Evolutionary conservation across 2,888 invertebrate genomes (phyloP), one percentile per base, ranked within the genome.

Genomic region (Hypsopygia costalis): DNA sequence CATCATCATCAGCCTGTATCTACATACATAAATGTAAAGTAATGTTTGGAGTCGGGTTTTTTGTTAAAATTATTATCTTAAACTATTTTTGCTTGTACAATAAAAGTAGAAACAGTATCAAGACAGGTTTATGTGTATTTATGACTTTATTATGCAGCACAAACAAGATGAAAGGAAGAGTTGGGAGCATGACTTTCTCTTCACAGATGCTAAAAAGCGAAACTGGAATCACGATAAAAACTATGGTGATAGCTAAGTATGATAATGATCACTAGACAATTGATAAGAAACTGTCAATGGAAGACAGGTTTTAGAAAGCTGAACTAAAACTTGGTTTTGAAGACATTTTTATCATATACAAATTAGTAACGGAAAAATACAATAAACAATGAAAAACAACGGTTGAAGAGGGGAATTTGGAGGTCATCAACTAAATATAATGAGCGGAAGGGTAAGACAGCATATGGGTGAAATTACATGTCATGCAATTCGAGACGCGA

Each of bases 191-290:
- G 57, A 83, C 87, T 87, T 87, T 87, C 87, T 80, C 87, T 75
- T 47, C 63, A 57, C 61, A 72, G 65, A 77, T 69, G 80, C 81
- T 86, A 85, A 86, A 87, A 86, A 37, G 87, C 85, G 86, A 87
- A 87, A 87, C 80, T 79, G 80, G 68, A 75, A 76, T 70, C 69
- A 55, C 58, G 63, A 67, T 64, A 61, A 61, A 62, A 59, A 49
- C 61, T 53, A 46, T 56, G 67, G 68, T 69, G 70, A 65, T 68
- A 59, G 62, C 59, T 75, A 66, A 73, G 69, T 55, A 69, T 63
- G 69, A 72, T 76, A 69, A 77, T 65, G 27, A n/a, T 34, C 52
- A 64, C 62, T 62, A 62, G 34, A 34, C 36, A 39, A 31, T 34
- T 40, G 46, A 48, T 48, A 49, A 44, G 30, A 35, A 43, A 34